phyloP scores from a whole-genome alignment of 2,113 vertebrate genomes.

The Erythrolamprus reginae region DNA sequence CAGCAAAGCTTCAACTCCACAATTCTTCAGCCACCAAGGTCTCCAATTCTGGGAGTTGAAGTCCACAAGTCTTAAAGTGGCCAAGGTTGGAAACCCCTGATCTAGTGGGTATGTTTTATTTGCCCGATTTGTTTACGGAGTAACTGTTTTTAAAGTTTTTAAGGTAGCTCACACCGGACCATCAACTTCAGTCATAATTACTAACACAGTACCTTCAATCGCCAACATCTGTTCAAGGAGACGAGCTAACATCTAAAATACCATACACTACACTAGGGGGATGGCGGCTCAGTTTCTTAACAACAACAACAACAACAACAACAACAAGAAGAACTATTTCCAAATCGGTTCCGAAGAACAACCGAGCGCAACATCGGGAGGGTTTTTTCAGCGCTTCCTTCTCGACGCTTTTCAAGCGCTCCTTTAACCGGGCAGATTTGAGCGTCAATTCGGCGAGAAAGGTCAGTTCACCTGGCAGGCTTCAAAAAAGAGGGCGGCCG shows the following conservation, averaged over 20 bases:
- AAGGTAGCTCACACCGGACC: not conserved
- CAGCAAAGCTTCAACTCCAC: too few relatives aligned
- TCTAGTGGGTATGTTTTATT: not conserved
- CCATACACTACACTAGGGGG: not conserved
- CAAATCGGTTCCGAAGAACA: not conserved
- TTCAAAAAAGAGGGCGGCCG: not conserved
- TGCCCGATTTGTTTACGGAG: not conserved
- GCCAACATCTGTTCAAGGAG: not conserved
- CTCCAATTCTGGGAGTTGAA: too few relatives aligned
- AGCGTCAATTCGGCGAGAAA: too few relatives aligned
- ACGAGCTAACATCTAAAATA: not conserved
- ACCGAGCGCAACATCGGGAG: accelerated
- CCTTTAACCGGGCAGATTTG: not conserved
- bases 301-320: too few relatives aligned
- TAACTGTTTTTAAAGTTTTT: not conserved
- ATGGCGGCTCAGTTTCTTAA: not conserved
- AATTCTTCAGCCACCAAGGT: too few relatives aligned
- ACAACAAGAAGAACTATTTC: not conserved
- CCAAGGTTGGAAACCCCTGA: too few relatives aligned
- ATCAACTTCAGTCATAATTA: not conserved
- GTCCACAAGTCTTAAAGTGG: too few relatives aligned
- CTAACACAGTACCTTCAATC: not conserved
- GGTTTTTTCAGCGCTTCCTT: not conserved
- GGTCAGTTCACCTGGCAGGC: not conserved
- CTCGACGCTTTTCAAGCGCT: not conserved